Conservation (phyloP, 1,140 invertebrate species). For the Scylla paramamosain region DNA sequence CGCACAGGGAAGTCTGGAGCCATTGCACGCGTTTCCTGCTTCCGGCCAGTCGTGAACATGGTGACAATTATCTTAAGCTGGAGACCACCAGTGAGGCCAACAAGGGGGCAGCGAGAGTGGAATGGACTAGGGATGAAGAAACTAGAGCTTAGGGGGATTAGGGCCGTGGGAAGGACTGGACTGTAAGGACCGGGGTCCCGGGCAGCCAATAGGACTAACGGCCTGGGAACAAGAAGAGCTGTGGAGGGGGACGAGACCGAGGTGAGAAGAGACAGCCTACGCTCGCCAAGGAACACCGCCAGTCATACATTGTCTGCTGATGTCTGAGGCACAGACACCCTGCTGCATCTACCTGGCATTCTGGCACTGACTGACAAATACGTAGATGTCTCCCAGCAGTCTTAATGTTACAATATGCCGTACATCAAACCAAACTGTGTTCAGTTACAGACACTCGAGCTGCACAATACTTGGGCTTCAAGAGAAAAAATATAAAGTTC, state of each 20-base stretch:
- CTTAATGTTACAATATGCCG: neutral
- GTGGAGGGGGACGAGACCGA: neutral
- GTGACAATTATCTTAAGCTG: neutral
- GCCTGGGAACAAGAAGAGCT: neutral
- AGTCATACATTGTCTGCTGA: neutral
- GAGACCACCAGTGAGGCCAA: constrained; percentile 16
- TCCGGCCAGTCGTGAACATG: neutral
- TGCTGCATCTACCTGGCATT: no score
- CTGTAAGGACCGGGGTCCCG: neutral
- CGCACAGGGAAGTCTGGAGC: neutral
- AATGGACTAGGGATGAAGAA: constrained; percentile 7
- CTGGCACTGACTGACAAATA: no score
- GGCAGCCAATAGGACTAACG: constrained; percentile 10
- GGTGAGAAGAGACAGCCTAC: neutral
- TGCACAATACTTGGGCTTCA: no score
- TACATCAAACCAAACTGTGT: neutral
- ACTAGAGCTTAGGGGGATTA: constrained; percentile 10
- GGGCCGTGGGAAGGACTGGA: neutral
- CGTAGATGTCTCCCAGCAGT: no score
- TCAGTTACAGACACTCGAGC: neutral
- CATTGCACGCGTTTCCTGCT: neutral
- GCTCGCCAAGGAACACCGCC: neutral
- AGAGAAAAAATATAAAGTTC: neutral
- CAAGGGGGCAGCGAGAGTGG: neutral
- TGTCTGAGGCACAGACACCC: no score